Evolutionary conservation across 2,888 invertebrate genomes (phyloP), one percentile per base, ranked within the genome.

Genomic region (Taenaris catops): DNA sequence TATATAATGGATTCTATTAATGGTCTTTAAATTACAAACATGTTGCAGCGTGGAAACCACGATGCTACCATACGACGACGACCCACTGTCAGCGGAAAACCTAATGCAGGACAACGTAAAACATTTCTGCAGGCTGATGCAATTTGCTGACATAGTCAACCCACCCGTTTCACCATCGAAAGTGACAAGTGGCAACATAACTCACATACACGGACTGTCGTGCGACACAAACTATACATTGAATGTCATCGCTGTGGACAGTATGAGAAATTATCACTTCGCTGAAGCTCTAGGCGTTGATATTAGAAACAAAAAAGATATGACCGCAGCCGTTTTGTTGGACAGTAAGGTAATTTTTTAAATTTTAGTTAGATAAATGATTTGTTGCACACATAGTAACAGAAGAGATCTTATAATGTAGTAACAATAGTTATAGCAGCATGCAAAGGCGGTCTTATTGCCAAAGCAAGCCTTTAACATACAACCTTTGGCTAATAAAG

Each of bases 221-320:
- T 91, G 91, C 52, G 51, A 57, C 1, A 53, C 60, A 0, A 86
- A 86, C 46, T 60, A 62, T 19, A 76, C 63, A 19, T 33, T 86
- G 34, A 63, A 80, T 29, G 72, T 84, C 45, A 71, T 94, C 17
- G 93, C 93, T 0, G 88, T 96, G 50, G 95, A 96, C 62, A 93
- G 93, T 48, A 68, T 91, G 1, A 75, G 88, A 32, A 93, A 93
- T 58, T 90, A 90, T 49, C 90, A 93, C 55, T 93, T 95, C 59
- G 93, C 94, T 0, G 91, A 93, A 58, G 89, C 89, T 10, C 87
- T 96, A 2, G 95, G 94, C 1, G 87, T 95, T 9, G 91, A 94
- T 64, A 71, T 93, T 16, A 65, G 71, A 5, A 87, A 80, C 21
- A 81, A 65, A 38, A 86, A 74, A 38, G 90, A 93, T 54, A 90